Conservation (phyloP, 1,140 invertebrate species). For the Drosophila murphyi region DNA sequence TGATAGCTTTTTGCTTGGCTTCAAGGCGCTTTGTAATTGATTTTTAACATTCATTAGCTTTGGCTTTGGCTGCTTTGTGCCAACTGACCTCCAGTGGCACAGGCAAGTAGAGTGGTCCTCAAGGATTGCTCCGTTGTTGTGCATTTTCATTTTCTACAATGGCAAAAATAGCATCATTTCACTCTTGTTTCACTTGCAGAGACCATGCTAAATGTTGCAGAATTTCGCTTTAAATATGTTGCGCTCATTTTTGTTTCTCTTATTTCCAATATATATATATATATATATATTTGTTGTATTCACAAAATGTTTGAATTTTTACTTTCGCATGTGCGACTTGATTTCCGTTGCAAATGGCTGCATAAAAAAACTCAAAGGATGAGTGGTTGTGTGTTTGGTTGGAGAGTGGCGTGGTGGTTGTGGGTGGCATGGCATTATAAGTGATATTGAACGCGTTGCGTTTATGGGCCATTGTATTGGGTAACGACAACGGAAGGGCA, state of each 20-base stretch:
- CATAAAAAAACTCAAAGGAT: background rate
- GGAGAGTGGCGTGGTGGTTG: background rate
- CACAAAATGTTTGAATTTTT: constrained; percentile 76
- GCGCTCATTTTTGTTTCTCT: constrained; percentile 24
- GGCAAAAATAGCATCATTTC: constrained; percentile 28
- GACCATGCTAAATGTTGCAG: constrained; percentile 71
- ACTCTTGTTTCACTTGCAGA: background rate
- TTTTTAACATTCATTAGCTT: constrained; percentile 76
- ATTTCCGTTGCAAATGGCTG: constrained; percentile 80
- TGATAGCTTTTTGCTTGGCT: constrained; percentile 14
- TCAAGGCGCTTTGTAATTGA: constrained; percentile 67
- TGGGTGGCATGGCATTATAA: constrained; percentile 61
- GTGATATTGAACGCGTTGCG: constrained; percentile 78
- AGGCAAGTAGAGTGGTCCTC: constrained; percentile 21
- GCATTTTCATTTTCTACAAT: constrained; percentile 35
- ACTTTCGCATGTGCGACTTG: constrained; percentile 81
- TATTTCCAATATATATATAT: constrained; percentile 10
- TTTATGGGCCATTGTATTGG: constrained; percentile 76
- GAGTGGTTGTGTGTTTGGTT: too few species aligned
- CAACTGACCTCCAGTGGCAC: constrained; percentile 33
- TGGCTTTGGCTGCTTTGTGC: constrained; percentile 30
- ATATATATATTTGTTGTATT: constrained; percentile 21
- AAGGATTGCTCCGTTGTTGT: constrained; percentile 51
- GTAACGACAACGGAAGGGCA: constrained; percentile 49
- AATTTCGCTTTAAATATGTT: constrained; percentile 67